Evolutionary conservation across 2,797 vertebrate species (phyloP), one percentile per base, ranked within the genome.

Genomic region (Eulemur coronatus): DNA sequence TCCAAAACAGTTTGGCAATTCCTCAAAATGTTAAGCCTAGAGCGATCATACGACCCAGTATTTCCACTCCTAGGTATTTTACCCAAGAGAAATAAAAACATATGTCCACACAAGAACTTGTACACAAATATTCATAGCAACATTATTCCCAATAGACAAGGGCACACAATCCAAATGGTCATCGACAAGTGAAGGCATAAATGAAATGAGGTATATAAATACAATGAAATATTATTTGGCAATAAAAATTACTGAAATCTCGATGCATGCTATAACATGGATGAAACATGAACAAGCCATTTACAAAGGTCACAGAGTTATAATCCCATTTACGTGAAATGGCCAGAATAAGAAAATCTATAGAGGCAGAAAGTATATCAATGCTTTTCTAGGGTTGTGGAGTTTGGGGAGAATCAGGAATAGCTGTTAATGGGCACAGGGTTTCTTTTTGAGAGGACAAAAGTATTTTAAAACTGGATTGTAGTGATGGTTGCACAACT

Each of bases 181-280:
- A 55, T 38, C 33, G 46, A 20, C 0, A 55, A 70, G 59, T 20
- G 33, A 72, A 15, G 4, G n/a, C 8, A 30, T 61, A 50, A 82
- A 79, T 57, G 33, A 91, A 79, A 76, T 67, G 46, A 85, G 55
- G 28, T 10, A 14, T 14, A 48, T 4, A 26, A 28, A 52, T 7
- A 63, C 24, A 89, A 18, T 5, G 24, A 41, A 46, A 52, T 43
- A 50, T 28, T 55, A 89, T n/a, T 46, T 69, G 43, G 43, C 48
- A 89, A 94, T 28, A 69, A 91, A 86, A 80, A 22, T 38, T 24
- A 79, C 50, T 55, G 22, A 75, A 79, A 52, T 52, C 28, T 70
- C 2, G 33, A 94, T 59, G 28, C 24, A 61, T 12, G 7, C 5
- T 28, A 48, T 20, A 84, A 80, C 33, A 55, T 10, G 14, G 14